A percentile compares a stretch with the other conserved stretches of the same genome.
phyloP scores from a whole-genome alignment of 2,888 invertebrate species.

The Hedya salicella region DNA sequence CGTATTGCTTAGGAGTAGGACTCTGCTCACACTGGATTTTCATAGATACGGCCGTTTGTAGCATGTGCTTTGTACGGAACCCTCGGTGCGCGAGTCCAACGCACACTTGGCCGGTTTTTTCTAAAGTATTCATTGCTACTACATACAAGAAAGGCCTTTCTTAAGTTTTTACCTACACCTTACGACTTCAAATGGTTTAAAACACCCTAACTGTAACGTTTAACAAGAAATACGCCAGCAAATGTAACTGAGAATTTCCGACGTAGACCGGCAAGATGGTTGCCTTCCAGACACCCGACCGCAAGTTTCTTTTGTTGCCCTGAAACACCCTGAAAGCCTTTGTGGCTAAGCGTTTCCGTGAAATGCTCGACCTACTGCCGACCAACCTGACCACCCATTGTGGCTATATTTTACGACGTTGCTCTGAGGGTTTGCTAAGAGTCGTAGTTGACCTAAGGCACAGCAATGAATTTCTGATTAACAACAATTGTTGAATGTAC shows the following conservation, averaged over 20 bases:
- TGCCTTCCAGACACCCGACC: conserved; percentile 47
- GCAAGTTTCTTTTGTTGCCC: conserved; percentile 58
- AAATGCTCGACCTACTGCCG: conserved; percentile 47
- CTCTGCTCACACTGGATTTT: no score
- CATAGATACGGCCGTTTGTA: no score
- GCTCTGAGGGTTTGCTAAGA: not conserved
- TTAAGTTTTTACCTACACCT: no score
- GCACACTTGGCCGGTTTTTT: no score
- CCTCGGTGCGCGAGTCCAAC: no score
- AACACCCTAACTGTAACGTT: no score
- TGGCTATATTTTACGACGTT: conserved; percentile 21
- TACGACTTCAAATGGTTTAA: no score
- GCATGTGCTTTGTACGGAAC: no score
- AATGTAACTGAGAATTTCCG: conserved; percentile 3
- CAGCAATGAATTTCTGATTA: not conserved
- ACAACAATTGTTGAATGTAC: no score
- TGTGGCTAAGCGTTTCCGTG: conserved; percentile 56
- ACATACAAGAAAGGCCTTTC: no score
- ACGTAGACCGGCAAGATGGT: not conserved
- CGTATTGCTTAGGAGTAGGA: no score
- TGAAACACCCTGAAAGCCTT: conserved; percentile 57
- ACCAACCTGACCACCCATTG: conserved; percentile 29
- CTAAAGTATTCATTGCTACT: no score
- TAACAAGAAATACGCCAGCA: not conserved
- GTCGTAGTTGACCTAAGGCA: not conserved